Evolutionary conservation across 2,113 vertebrate species (phyloP), one percentile per base, ranked within the genome.

Genomic region (Monopterus albus): DNA sequence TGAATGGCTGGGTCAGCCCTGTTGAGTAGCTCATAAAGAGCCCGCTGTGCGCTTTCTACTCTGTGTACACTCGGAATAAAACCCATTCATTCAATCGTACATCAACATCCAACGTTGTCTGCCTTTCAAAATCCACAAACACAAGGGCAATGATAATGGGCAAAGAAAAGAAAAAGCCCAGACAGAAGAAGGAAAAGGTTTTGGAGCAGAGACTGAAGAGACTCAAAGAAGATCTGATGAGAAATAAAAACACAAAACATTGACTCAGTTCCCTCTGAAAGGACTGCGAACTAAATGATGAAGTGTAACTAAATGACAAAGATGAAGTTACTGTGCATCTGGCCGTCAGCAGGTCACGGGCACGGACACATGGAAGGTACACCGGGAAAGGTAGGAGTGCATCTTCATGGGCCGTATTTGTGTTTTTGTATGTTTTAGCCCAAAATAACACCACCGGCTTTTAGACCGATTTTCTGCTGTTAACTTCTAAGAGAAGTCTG

Each of bases 1-100:
- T 83, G 77, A 79, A 74, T 26, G 43, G 49, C 42, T 20, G 26
- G n/a, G 51, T 81, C 69, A 45, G 50, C 31, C 51, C 40, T 72
- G 68, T 21, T 49, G 7, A 59, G 59, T 35, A 53, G 52, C 23
- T 80, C 40, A 75, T 18, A 64, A 40, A 33, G 15, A 42, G 49
- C 13, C 45, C 21, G 23, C 50, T 66, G 36, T 72, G 42, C 2
- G 2, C 51, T 56, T 69, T 63, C 55, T 70, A 29, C 50, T 21
- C 39, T 21, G 33, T 23, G n/a, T 33, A 36, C 20, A n/a, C 28
- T 64, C 11, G 23, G 20, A 65, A 38, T 50, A 33, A 53, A 63
- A 39, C 17, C 8, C 36, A 64, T 73, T 58, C 43, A 71, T 64
- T 53, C 21, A 33, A 5, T 17, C 33, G 46, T 46, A 10, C 61